These are phyloP conservation scores for Aegypius monachus DNA, from an alignment of 2,113 vertebrate species.

Conservation along the genomic window DNA sequence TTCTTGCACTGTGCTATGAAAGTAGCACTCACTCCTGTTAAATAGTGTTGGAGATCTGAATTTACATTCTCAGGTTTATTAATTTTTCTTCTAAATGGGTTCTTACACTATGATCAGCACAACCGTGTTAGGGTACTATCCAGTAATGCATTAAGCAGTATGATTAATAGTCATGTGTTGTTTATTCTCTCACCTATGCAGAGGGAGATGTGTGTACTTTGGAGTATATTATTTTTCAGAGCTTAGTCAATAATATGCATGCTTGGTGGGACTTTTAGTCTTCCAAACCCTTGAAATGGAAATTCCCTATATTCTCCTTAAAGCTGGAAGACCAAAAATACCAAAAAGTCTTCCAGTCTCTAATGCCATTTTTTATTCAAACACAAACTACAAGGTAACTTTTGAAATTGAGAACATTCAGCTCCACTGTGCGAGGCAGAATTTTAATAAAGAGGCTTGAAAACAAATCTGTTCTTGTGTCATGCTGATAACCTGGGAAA, in stretches of 20 bases:
- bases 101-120: not conserved
- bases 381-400: not conserved
- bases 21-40: not conserved
- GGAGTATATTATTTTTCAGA: not conserved
- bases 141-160: not conserved
- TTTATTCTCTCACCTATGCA: not conserved
- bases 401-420: not conserved
- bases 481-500: not conserved
- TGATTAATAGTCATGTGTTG: not conserved
- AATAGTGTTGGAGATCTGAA: not conserved
- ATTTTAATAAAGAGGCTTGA: not conserved
- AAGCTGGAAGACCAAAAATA: not conserved
- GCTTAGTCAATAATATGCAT: not conserved
- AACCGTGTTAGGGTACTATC: accelerated
- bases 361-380: not conserved
- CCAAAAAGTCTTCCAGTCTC: not conserved
- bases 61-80: not conserved
- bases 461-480: not conserved
- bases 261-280: not conserved
- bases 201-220: not conserved
- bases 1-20: not conserved
- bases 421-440: not conserved
- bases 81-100: not conserved
- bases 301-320: not conserved
- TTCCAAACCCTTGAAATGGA: not conserved